phyloP scores from a whole-genome alignment of 2,797 vertebrate species.

The Nannoperca obscura region DNA sequence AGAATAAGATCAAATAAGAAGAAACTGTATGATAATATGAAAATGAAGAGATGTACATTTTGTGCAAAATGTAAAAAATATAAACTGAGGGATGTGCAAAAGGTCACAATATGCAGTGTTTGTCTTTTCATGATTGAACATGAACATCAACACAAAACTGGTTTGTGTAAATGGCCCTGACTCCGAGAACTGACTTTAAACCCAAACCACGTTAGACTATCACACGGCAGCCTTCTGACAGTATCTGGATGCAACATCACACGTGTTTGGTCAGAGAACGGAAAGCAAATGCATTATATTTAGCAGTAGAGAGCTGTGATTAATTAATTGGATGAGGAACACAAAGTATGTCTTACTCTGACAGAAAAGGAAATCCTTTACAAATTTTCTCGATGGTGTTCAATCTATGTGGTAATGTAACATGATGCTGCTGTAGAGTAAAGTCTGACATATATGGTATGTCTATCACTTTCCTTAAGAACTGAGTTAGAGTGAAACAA shows the following conservation, averaged over 20 bases:
- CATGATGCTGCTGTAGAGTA: not conserved
- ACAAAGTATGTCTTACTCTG: not conserved
- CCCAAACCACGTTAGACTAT: too few relatives aligned
- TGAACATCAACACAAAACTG: not conserved
- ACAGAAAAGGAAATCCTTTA: not conserved
- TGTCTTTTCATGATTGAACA: not conserved
- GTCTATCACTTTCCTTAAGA: not conserved
- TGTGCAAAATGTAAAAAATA: too few relatives aligned
- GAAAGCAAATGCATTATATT: not conserved
- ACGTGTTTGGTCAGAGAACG: not conserved
- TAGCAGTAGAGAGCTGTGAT: not conserved
- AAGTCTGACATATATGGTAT: not conserved
- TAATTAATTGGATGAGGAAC: constrained; percentile 10
- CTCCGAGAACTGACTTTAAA: too few relatives aligned
- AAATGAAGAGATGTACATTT: too few relatives aligned
- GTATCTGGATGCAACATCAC: not conserved
- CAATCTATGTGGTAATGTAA: not conserved
- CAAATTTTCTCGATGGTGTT: not conserved
- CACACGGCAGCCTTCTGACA: too few relatives aligned
- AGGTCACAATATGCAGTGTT: too few relatives aligned
- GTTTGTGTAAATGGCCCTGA: not conserved
- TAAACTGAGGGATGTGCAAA: too few relatives aligned
- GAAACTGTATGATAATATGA: too few relatives aligned
- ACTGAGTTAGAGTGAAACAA: constrained; percentile 11
- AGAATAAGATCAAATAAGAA: too few relatives aligned